A percentile compares a stretch with the other conserved stretches of the same genome.
phyloP scores from a whole-genome alignment of 2,888 invertebrate genomes.

The Scelioninae gen. 1 region DNA sequence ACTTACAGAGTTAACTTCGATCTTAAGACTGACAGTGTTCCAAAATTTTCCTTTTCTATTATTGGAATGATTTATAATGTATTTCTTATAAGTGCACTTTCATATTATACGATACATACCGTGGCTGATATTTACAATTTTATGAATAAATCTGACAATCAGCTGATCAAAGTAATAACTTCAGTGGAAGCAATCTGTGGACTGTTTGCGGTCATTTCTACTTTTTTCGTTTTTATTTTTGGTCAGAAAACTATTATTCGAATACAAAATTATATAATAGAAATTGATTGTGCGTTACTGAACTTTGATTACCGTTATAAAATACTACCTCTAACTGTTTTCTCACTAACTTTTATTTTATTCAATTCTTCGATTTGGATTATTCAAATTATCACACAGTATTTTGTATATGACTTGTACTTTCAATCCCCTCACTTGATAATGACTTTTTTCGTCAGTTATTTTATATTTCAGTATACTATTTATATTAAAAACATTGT shows the following conservation, averaged over 20 bases:
- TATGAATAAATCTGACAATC: not conserved
- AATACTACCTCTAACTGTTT: not conserved
- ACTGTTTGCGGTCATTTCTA: not conserved
- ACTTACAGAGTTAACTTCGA: constrained; percentile 16
- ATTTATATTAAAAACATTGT: not conserved
- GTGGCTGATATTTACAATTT: not conserved
- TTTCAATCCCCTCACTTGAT: constrained; percentile 17
- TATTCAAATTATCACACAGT: constrained; percentile 16
- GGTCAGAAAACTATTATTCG: not conserved
- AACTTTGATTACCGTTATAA: constrained; percentile 8
- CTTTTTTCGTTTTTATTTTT: not conserved
- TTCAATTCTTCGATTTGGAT: constrained; percentile 11
- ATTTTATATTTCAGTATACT: constrained; percentile 32
- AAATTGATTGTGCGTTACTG: constrained; percentile 6
- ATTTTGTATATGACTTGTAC: constrained; percentile 1
- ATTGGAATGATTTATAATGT: constrained; percentile 27
- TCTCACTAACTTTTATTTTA: not conserved
- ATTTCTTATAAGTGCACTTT: not conserved
- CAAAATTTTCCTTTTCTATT: not conserved
- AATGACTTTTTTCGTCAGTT: constrained; percentile 12
- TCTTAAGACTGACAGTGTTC: not conserved
- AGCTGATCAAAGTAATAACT: constrained; percentile 25
- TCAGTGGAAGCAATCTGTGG: constrained; percentile 28
- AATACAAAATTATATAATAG: constrained; percentile 6
- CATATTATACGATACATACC: not conserved